Evolutionary conservation across 2,888 invertebrate genomes (phyloP), one percentile per base, ranked within the genome.

Genomic region (Hedya salicella): DNA sequence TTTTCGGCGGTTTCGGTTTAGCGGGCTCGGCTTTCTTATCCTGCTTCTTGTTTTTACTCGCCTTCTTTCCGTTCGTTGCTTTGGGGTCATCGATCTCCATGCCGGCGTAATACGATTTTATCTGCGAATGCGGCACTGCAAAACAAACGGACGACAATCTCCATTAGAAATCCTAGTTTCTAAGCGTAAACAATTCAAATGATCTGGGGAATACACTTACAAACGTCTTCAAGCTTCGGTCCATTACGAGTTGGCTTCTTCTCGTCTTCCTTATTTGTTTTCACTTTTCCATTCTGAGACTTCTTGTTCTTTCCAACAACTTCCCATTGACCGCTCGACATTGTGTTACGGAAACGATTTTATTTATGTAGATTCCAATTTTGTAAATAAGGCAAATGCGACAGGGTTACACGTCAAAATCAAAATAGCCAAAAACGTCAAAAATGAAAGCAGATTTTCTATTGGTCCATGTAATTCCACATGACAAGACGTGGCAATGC

Each of bases 151-250:
- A 25, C 13, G 1, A 25, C 6, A 36, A 36, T 5, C 14, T 46
- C 8, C 9, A 59, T 1, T 21, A 17, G 3, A 36, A 44, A 32
- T 50, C 1, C 2, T n/a, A 13, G 9, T 32, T 13, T 21, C 49
- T 2, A 42, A 63, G 9, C 32, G 11, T 40, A 53, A 25, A 57
- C 13, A 48, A 62, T 40, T 48, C 5, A 53, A 40, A 46, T 40
- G 36, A 59, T 17, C 11, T 46, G 3, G 14, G 17, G 13, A 39
- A 36, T 42, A 69, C 71, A 93, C 95, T 94, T 89, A 96, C 96
- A 89, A 79, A 96, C 93, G 85, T 96, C 96, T 80, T 96, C 96
- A 70, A 95, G 91, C 92, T 95, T 96, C 25, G 95, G 94, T 54
- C 93, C 94, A 85, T 94, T 94, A 82, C 95, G 94, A 62, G 88